A percentile compares a stretch with the other conserved stretches of the same genome.
Conservation (phyloP, 2,113 vertebrate genomes). For the Plecturocebus donacophilus region DNA sequence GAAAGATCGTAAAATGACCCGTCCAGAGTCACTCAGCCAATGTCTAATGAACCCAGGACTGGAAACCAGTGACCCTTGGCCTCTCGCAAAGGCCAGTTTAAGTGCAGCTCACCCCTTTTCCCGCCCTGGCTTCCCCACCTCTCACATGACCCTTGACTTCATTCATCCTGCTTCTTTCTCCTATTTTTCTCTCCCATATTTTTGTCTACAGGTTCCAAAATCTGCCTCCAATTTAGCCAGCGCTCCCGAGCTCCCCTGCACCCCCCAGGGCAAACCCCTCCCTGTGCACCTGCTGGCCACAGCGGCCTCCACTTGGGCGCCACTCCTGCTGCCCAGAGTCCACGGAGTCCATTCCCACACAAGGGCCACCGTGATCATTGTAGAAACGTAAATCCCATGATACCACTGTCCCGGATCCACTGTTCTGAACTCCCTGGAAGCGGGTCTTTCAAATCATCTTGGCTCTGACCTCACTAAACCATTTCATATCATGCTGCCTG, state of each 20-base stretch:
- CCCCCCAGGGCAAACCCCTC: no score
- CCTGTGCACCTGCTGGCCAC: accelerated
- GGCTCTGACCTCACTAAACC: neutral
- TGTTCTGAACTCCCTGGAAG: neutral
- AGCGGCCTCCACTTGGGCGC: neutral
- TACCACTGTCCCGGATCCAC: no score
- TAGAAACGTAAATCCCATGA: neutral
- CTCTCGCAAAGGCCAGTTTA: no score
- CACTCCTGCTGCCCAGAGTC: neutral
- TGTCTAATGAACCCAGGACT: neutral
- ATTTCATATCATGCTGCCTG: neutral
- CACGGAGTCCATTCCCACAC: neutral
- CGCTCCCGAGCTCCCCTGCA: neutral
- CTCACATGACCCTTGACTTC: neutral
- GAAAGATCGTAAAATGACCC: neutral
- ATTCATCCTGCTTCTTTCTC: neutral
- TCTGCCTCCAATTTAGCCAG: neutral
- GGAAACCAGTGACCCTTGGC: neutral
- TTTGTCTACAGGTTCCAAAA: neutral
- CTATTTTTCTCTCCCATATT: neutral
- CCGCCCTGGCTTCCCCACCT: neutral
- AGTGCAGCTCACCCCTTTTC: no score
- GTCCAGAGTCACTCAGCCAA: neutral
- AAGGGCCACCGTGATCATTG: neutral
- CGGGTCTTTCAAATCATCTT: neutral